Percentiles rank a stretch among this genome's conserved stretches.
These are phyloP conservation scores for Leucophenga varia DNA, from an alignment of 1,140 invertebrate species.

Conservation along the genomic window DNA sequence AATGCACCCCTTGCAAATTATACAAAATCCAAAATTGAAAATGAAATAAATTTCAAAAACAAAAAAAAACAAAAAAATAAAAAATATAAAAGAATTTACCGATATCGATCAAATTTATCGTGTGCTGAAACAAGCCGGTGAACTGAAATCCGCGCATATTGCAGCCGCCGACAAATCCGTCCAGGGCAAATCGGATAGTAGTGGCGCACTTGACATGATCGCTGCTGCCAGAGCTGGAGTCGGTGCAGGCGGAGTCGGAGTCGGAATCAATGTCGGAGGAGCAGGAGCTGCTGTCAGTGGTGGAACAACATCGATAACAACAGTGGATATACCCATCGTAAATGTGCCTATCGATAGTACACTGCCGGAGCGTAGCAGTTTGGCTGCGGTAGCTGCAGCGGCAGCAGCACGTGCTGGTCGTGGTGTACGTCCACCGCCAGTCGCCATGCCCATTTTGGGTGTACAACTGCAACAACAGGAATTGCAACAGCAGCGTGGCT, in stretches of 20 bases:
- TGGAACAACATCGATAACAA: conserved; percentile 10
- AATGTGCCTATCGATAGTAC: conserved; percentile 26
- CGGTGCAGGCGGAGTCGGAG: conserved; percentile 51
- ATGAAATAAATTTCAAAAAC: conserved; percentile 10
- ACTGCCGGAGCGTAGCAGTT: conserved; percentile 23
- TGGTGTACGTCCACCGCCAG: conserved; percentile 46
- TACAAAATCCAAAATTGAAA: neutral
- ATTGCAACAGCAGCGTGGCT: conserved; percentile 49
- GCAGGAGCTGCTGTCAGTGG: too few species aligned
- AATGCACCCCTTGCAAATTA: neutral
- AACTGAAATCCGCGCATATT: conserved; percentile 66
- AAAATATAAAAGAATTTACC: conserved; percentile 47
- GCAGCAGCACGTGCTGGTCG: conserved; percentile 36
- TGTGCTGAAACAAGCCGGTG: conserved; percentile 88
- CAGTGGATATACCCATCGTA: conserved; percentile 24
- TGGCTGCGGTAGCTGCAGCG: conserved; percentile 44
- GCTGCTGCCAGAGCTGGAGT: too few species aligned
- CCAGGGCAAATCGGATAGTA: conserved; percentile 38
- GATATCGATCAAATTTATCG: conserved; percentile 90
- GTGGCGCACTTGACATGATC: too few species aligned
- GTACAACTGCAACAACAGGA: conserved; percentile 54
- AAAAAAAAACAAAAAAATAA: conserved; percentile 21
- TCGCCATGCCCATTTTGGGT: conserved; percentile 50
- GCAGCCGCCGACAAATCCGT: conserved; percentile 57
- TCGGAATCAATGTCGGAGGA: conserved; percentile 46